These are phyloP conservation scores for Philopedon plagiatum DNA, from an alignment of 2,888 invertebrate genomes.

Conservation along the genomic window DNA sequence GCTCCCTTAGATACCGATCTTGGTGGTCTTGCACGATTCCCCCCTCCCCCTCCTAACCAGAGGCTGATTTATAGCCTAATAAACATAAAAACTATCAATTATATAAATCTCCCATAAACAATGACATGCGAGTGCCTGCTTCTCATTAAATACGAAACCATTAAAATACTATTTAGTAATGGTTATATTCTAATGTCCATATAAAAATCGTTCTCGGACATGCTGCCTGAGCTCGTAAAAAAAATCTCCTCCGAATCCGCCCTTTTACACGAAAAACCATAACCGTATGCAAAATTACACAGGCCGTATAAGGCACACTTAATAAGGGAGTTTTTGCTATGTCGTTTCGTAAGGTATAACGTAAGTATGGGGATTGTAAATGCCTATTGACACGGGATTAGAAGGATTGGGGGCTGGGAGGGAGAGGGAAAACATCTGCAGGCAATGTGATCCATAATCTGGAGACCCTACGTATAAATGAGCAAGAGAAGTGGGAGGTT, in stretches of 20 bases:
- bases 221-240: constrained; percentile 16
- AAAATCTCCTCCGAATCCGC: background rate
- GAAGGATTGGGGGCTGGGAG: too few relatives aligned
- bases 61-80: background rate
- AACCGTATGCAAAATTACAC: constrained; percentile 15
- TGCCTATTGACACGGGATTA: too few relatives aligned
- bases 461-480: too few relatives aligned
- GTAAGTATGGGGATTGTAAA: too few relatives aligned
- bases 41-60: background rate
- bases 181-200: constrained; percentile 9
- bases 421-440: too few relatives aligned
- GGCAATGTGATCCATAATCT: too few relatives aligned
- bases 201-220: constrained; percentile 12
- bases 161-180: constrained; percentile 13
- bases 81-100: background rate
- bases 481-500: too few relatives aligned
- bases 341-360: background rate
- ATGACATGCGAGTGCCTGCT: background rate
- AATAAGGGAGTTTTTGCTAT: background rate
- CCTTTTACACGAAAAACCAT: constrained; percentile 16
- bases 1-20: background rate
- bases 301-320: background rate
- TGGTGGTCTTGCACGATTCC: background rate
- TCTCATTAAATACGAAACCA: background rate
- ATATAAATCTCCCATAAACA: constrained; percentile 3